Conservation (phyloP, 1,140 invertebrate species). For the Drosophila baimaii region DNA sequence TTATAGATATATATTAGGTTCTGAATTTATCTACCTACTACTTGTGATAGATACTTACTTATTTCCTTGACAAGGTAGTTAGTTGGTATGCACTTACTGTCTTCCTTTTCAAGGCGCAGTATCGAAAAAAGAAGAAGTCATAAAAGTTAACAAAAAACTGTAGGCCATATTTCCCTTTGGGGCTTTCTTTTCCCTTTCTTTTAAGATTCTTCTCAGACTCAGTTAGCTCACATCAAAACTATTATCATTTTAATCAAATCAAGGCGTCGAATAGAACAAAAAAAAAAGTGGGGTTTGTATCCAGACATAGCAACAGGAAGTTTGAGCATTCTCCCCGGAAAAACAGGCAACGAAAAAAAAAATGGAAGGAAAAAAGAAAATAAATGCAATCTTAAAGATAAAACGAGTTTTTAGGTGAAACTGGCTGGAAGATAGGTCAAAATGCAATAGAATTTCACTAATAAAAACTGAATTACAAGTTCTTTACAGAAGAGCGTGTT, state of each 20-base stretch:
- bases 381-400: constrained; percentile 20
- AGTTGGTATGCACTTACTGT: neutral
- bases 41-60: neutral
- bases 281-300: constrained; percentile 21
- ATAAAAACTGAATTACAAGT: neutral
- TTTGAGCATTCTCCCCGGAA: constrained; percentile 15
- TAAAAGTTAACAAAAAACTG: neutral
- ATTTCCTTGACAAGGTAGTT: neutral
- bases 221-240: constrained; percentile 70
- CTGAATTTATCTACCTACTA: neutral
- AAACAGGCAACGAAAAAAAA: constrained; percentile 14
- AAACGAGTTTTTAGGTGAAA: neutral
- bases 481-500: neutral
- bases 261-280: constrained; percentile 37
- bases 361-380: constrained; percentile 14
- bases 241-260: constrained; percentile 79
- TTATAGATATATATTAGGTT: neutral
- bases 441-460: neutral
- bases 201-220: constrained; percentile 2
- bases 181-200: neutral
- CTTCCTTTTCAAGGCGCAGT: neutral
- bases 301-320: constrained; percentile 13
- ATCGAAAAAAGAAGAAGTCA: too few relatives aligned
- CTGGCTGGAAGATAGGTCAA: neutral
- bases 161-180: constrained; percentile 1